Evolutionary conservation across 2,797 vertebrate species (phyloP).

Genomic region (Artibeus jamaicensis): DNA sequence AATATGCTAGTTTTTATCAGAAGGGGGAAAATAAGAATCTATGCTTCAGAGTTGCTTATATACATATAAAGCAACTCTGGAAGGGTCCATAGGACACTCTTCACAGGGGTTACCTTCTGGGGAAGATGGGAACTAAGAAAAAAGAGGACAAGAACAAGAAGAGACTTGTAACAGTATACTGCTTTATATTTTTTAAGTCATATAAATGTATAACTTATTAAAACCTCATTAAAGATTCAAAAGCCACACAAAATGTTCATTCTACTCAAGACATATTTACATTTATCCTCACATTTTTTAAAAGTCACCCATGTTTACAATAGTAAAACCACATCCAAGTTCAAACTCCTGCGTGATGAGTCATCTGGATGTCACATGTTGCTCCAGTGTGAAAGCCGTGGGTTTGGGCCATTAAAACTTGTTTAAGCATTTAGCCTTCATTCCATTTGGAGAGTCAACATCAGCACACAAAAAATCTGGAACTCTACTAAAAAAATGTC

Average conservation of each 20-base stretch:
- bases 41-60: neutral
- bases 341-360: neutral
- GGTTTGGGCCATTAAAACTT: neutral
- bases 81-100: neutral
- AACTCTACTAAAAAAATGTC: slow-evolving; percentile 1
- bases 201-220: neutral
- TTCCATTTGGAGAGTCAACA: neutral
- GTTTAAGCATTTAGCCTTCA: neutral
- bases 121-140: neutral
- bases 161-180: neutral
- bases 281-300: neutral
- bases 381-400: neutral
- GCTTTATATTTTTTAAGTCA: slow-evolving; percentile 12
- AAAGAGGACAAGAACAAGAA: neutral
- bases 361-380: neutral
- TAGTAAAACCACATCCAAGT: neutral
- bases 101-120: neutral
- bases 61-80: neutral
- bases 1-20: neutral
- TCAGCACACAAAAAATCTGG: neutral
- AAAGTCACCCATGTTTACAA: neutral
- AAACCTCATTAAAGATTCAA: neutral
- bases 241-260: neutral
- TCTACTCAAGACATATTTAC: neutral
- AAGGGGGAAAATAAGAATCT: neutral